Evolutionary conservation across 2,113 vertebrate genomes (phyloP).

Genomic region (Anhinga anhinga): DNA sequence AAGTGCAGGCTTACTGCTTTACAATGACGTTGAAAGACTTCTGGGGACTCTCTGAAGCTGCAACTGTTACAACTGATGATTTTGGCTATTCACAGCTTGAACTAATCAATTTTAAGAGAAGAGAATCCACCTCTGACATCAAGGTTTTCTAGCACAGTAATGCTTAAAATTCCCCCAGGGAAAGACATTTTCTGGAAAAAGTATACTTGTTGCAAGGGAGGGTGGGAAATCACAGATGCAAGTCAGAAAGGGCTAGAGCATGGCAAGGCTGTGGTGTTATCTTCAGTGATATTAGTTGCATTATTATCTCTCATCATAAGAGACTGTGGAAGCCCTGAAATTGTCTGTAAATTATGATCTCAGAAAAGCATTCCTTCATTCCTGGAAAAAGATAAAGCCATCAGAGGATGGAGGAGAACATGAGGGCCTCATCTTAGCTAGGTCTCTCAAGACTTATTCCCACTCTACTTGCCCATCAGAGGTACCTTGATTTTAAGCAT

Average conservation of each 20-base stretch:
- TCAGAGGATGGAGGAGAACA: not conserved
- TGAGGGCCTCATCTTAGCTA: not conserved
- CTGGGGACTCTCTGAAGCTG: not conserved
- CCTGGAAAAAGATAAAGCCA: not conserved
- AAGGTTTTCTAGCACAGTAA: not conserved
- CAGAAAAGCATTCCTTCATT: not conserved
- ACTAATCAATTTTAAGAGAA: not conserved
- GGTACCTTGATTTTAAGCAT: not conserved
- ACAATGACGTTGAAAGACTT: not conserved
- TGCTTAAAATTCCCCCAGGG: not conserved
- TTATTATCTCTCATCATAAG: not conserved
- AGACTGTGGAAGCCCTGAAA: not conserved
- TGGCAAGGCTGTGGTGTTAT: not conserved
- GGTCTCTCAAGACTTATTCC: not conserved
- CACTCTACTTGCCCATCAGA: not conserved
- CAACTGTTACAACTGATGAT: not conserved
- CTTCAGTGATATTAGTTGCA: not conserved
- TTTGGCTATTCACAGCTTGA: not conserved
- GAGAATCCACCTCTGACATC: not conserved
- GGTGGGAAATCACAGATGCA: not conserved
- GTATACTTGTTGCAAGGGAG: not conserved
- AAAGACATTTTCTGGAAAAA: not conserved
- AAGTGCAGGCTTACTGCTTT: not conserved
- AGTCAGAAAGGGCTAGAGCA: not conserved
- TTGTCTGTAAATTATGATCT: not conserved